These are phyloP conservation scores for Antheraea yamamai DNA, from an alignment of 2,888 invertebrate species.

Conservation along the genomic window DNA sequence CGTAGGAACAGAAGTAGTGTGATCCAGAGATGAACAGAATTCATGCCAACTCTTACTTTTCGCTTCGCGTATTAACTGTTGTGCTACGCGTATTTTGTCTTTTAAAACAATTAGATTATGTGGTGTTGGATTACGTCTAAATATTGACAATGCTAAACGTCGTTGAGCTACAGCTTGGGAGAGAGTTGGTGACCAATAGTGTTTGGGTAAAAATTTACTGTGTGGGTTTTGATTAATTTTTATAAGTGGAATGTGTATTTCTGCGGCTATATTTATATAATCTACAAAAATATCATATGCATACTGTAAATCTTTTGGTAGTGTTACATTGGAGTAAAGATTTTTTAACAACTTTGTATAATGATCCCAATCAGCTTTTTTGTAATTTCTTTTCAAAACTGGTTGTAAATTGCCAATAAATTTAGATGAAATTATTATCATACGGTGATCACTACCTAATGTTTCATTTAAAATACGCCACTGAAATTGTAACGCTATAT, in stretches of 20 bases:
- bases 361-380: conserved; percentile 23
- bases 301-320: conserved; percentile 5
- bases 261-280: conserved; percentile 21
- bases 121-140: conserved; percentile 25
- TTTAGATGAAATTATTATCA: conserved; percentile 23
- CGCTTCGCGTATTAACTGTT: background rate
- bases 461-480: conserved; percentile 28
- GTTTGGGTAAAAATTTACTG: conserved; percentile 20
- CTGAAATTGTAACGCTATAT: conserved; percentile 26
- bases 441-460: conserved; percentile 29
- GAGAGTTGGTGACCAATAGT: conserved; percentile 20
- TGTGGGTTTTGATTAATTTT: conserved; percentile 17
- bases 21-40: too few relatives aligned
- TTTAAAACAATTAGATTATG: background rate
- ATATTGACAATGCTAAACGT: conserved; percentile 20
- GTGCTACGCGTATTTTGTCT: background rate
- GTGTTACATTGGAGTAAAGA: background rate
- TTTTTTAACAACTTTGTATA: conserved; percentile 17
- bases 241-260: conserved; percentile 19
- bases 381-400: conserved; percentile 19
- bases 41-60: background rate
- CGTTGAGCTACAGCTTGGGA: conserved; percentile 23
- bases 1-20: too few relatives aligned
- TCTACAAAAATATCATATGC: conserved; percentile 13
- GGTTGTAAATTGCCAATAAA: background rate